Evolutionary conservation across 1,140 invertebrate genomes (phyloP).

Genomic region (Bombus waltoni): DNA sequence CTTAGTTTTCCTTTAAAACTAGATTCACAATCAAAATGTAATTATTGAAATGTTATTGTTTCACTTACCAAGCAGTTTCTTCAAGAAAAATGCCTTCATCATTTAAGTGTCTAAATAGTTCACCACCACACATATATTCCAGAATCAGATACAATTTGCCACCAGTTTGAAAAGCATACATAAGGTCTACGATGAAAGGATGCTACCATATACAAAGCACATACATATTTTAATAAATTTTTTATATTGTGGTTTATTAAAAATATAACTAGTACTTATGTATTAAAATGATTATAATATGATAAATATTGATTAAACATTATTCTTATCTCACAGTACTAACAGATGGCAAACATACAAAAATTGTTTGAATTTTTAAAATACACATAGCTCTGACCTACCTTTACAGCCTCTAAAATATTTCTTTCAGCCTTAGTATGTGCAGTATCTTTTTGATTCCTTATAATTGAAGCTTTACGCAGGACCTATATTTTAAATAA

Average conservation of each 20-base stretch:
- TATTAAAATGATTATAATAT: slow-evolving; percentile 15
- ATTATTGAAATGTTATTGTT: not conserved
- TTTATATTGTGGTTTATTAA: not conserved
- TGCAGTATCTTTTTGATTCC: slow-evolving; percentile 99
- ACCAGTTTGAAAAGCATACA: slow-evolving; percentile 99
- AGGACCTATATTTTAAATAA: slow-evolving; percentile 84
- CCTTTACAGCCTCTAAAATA: slow-evolving; percentile 98
- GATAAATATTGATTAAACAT: slow-evolving; percentile 14
- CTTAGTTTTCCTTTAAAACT: not conserved
- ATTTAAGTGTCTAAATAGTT: slow-evolving; percentile 99
- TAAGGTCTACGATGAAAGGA: slow-evolving; percentile 99
- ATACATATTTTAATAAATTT: slow-evolving; percentile 37
- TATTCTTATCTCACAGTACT: not conserved
- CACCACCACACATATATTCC: slow-evolving; percentile 98
- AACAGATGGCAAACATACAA: slow-evolving; percentile 8
- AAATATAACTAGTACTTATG: not conserved
- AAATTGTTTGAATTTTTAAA: not conserved
- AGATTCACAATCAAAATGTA: not conserved
- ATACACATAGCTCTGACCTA: slow-evolving; percentile 75
- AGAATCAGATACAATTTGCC: slow-evolving; percentile 98
- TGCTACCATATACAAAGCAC: slow-evolving; percentile 85
- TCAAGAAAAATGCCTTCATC: slow-evolving; percentile 99
- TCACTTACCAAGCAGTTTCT: slow-evolving; percentile 94
- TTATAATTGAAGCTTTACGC: slow-evolving; percentile 98
- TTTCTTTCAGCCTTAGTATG: slow-evolving; percentile 99